phyloP scores from a whole-genome alignment of 2,113 vertebrate genomes.

The Leiothrix lutea region DNA sequence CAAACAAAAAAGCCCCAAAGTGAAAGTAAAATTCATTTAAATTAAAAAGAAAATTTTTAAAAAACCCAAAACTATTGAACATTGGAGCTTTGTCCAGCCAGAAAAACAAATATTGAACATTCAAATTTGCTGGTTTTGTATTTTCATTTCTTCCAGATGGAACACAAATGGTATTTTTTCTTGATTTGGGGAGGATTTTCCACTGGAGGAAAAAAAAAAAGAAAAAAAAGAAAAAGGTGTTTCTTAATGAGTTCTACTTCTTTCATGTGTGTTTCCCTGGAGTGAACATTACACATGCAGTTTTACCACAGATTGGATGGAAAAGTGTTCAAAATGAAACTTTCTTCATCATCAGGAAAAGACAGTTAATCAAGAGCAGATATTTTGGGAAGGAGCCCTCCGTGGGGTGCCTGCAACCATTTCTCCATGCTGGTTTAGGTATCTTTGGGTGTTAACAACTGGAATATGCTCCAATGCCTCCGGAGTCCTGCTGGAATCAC shows the following conservation, averaged over 20 bases:
- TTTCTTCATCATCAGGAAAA: not conserved
- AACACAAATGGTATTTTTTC: not conserved
- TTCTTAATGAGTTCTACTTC: not conserved
- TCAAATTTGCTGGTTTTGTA: not conserved
- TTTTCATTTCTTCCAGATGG: not conserved
- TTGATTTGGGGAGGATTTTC: not conserved
- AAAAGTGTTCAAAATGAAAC: not conserved
- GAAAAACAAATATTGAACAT: not conserved
- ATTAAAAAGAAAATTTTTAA: not conserved
- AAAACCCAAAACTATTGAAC: not conserved
- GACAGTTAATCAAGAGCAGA: not conserved
- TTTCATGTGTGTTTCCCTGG: not conserved
- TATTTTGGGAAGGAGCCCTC: not conserved
- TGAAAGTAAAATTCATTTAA: not conserved
- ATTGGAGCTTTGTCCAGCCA: not conserved
- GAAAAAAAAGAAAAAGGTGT: not conserved
- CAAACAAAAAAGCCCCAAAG: not conserved
- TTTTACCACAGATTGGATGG: not conserved
- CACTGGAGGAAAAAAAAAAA: not conserved
- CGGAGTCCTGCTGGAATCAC: not conserved
- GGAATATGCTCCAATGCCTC: not conserved
- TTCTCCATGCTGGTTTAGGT: not conserved
- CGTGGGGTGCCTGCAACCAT: rapidly evolving
- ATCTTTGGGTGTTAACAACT: not conserved
- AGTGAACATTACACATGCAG: rapidly evolving